These are phyloP conservation scores for Umimayanthus kanabou DNA, from an alignment of 92 coral and sea anemone genomes.

Conservation along the genomic window DNA sequence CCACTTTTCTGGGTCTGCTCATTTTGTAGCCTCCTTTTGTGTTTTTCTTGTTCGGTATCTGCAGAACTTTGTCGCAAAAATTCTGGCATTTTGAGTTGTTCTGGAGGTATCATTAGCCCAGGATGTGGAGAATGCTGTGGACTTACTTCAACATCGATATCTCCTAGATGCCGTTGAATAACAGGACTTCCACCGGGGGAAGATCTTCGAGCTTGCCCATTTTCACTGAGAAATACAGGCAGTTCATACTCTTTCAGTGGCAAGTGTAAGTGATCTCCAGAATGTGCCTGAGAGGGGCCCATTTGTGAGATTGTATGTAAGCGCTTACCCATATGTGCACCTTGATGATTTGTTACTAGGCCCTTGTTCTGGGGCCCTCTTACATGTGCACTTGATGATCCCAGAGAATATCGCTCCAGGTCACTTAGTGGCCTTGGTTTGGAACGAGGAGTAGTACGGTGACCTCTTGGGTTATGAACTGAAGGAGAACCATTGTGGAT, in stretches of 20 bases:
- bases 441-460: neutral
- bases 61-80: slow-evolving; percentile 47
- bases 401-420: neutral
- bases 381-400: neutral
- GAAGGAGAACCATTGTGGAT: slow-evolving; percentile 22
- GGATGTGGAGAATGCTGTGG: slow-evolving; percentile 38
- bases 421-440: neutral
- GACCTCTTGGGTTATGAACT: neutral
- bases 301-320: neutral
- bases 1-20: neutral
- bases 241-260: slow-evolving; percentile 77
- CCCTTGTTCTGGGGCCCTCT: slow-evolving; percentile 1
- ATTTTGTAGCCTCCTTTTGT: neutral
- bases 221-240: slow-evolving; percentile 74
- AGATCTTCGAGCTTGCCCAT: slow-evolving; percentile 45
- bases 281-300: neutral
- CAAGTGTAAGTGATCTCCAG: slow-evolving; percentile 44
- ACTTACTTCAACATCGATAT: slow-evolving; percentile 60
- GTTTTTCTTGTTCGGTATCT: neutral
- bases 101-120: slow-evolving; percentile 72
- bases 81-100: slow-evolving; percentile 78
- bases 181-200: slow-evolving; percentile 58
- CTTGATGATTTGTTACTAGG: neutral
- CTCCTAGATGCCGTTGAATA: slow-evolving; percentile 65
- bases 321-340: neutral